Evolutionary conservation across 1,140 invertebrate genomes (phyloP), one percentile per base, ranked within the genome.

Genomic region (Microplitis mediator): DNA sequence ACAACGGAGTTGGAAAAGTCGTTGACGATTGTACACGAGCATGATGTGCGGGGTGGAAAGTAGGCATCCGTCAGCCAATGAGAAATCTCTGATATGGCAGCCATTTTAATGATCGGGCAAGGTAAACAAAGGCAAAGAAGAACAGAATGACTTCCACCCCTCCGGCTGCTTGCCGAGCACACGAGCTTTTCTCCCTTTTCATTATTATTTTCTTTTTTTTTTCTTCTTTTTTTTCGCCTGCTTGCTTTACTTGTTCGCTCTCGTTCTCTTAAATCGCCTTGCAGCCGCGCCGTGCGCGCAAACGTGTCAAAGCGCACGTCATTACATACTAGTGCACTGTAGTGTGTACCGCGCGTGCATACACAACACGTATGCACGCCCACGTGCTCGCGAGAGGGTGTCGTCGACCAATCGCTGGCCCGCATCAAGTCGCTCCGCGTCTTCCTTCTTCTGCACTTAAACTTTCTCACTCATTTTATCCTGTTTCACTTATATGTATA

Each of bases 81-180:
- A 86, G 84, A 76, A 70, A 34, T 9, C 77, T 71, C 79, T 82
- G 76, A 84, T 82, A 83, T 80, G 85, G 83, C 86, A 80, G 86
- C 86, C 86, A 87, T 87, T 86, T 87, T 87, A 86, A 87, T 87
- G 85, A 87, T 86, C 85, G 81, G 82, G 78, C 80, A 85, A 82
- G 81, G 84, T 85, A 86, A 87, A 87, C 83, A 85, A 86, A 86
- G 81, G 81, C 77, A 79, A 79, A 77, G 78, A 81, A 78, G 81
- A 80, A 78, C 78, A 82, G 84, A 86, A 86, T 85, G 84, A 86
- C 85, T 86, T 82, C 74, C 81, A 84, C 81, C 84, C 85, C 81
- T 81, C 77, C 79, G 76, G 76, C 51, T 65, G 70, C 62, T 71
- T 71, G 60, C 69, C 58, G 23, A 50, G 32, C 31, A 32, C 11